Conservation (phyloP, 2,797 vertebrate genomes). For the Sciurus vulgaris region DNA sequence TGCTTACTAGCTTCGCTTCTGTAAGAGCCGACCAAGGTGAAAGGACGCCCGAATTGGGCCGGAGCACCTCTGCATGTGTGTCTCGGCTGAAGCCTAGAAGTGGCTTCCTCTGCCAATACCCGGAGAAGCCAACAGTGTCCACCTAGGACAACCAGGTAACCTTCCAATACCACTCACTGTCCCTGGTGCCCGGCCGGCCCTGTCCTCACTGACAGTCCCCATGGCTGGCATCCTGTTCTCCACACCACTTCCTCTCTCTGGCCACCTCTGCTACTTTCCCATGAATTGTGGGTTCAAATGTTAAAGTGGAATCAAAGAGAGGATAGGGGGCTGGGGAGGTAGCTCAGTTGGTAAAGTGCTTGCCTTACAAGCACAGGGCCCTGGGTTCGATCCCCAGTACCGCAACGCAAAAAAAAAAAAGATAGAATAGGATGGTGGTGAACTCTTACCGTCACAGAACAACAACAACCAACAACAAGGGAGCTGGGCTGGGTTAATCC, state of each 20-base stretch:
- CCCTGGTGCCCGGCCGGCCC: no score
- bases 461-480: no score
- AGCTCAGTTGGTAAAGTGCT: no score
- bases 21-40: neutral
- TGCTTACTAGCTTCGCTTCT: neutral
- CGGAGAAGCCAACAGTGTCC: neutral
- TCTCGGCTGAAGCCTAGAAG: neutral
- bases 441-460: no score
- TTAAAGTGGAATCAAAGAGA: no score
- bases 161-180: neutral
- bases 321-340: no score
- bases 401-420: no score
- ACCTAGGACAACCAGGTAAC: neutral
- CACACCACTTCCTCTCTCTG: neutral
- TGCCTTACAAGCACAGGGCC: no score
- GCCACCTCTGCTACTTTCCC: neutral
- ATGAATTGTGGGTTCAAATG: neutral
- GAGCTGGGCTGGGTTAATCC: no score
- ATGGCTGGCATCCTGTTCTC: no score
- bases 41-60: neutral
- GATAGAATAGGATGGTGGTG: no score
- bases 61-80: neutral
- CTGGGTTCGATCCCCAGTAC: no score
- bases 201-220: neutral
- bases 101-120: neutral